Evolutionary conservation across 1,140 invertebrate species (phyloP).

Genomic region (Andricus grossulariae): DNA sequence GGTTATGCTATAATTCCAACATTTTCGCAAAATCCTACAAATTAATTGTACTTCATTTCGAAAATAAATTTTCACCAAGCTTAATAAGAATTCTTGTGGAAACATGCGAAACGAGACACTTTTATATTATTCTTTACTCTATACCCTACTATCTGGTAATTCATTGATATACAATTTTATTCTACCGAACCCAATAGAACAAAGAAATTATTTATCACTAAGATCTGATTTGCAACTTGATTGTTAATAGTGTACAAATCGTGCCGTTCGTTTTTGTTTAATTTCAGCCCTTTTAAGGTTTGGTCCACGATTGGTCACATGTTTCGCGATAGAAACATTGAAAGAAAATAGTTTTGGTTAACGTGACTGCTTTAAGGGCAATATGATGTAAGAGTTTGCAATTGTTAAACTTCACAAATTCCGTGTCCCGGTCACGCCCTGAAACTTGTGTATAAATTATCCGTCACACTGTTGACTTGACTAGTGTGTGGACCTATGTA

Average conservation of each 20-base stretch:
- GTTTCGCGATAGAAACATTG: not conserved
- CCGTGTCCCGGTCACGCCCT: constrained; percentile 39
- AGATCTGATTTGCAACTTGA: not conserved
- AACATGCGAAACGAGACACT: too few species aligned
- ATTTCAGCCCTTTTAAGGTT: not conserved
- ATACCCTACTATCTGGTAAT: too few species aligned
- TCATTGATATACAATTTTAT: too few species aligned
- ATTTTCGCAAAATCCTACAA: too few species aligned
- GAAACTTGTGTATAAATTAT: constrained; percentile 41
- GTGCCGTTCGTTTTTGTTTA: not conserved
- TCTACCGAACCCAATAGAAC: not conserved
- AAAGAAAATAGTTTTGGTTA: constrained; percentile 2
- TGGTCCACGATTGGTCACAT: not conserved
- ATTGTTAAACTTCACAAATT: constrained; percentile 51
- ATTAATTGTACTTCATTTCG: too few species aligned
- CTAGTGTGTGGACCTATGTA: too few species aligned
- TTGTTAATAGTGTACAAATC: not conserved
- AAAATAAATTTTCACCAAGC: too few species aligned
- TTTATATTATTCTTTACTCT: too few species aligned
- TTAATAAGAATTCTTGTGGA: too few species aligned
- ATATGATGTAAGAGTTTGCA: constrained; percentile 41
- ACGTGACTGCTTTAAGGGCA: not conserved
- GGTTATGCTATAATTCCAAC: too few species aligned
- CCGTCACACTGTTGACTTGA: not conserved
- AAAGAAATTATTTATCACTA: constrained; percentile 7